Percentiles rank a stretch among this genome's conserved stretches.
phyloP scores from a whole-genome alignment of 35 echinoderm and acorn worm species.

The Apostichopus parvimensis region DNA sequence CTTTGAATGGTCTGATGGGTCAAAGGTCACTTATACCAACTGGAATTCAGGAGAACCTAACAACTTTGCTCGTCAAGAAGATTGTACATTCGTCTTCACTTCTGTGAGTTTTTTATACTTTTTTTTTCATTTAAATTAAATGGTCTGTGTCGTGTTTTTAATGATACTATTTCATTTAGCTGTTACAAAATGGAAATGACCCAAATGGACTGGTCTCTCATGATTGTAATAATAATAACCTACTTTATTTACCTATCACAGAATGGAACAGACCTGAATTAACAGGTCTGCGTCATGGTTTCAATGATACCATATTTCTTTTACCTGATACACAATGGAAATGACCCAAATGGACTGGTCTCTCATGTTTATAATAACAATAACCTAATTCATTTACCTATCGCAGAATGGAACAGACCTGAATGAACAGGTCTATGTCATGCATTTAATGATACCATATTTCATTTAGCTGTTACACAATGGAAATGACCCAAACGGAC shows the following conservation, averaged over 20 bases:
- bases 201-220: not conserved
- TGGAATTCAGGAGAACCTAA: slow-evolving; percentile 71
- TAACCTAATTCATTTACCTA: not conserved
- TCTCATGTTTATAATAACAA: too few species aligned
- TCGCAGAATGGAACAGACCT: slow-evolving; percentile 60
- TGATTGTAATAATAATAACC: not conserved
- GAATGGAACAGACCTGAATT: slow-evolving; percentile 69
- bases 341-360: too few species aligned
- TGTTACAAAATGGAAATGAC: not conserved
- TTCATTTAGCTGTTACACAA: not conserved
- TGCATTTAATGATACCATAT: too few species aligned
- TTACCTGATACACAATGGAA: too few species aligned
- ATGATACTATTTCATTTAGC: not conserved
- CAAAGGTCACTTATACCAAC: slow-evolving; percentile 82
- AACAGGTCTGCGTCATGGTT: too few species aligned
- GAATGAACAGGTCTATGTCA: slow-evolving; percentile 29
- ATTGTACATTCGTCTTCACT: slow-evolving; percentile 66
- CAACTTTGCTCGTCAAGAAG: slow-evolving; percentile 50
- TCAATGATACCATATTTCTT: too few species aligned
- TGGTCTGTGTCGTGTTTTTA: too few species aligned
- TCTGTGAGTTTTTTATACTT: slow-evolving; percentile 61
- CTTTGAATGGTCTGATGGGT: slow-evolving; percentile 89
- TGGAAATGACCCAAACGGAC: not conserved
- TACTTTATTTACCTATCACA: not conserved
- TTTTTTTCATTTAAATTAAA: too few species aligned